These are phyloP conservation scores for Numenius arquata DNA, from an alignment of 2,113 vertebrate genomes.

Conservation along the genomic window DNA sequence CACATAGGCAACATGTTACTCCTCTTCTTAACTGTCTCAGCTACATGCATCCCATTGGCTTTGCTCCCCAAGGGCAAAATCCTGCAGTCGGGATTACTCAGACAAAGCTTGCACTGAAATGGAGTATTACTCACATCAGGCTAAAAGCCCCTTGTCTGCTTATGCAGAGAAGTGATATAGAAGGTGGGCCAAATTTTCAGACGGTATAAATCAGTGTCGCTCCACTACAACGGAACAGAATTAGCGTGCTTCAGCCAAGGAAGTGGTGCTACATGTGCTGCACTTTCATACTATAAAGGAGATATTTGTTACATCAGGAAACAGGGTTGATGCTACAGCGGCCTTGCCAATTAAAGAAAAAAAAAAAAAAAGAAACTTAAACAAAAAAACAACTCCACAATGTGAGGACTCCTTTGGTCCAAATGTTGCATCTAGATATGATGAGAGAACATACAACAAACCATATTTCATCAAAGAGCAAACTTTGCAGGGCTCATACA, in stretches of 20 bases:
- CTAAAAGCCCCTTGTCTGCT: not conserved
- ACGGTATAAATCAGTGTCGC: not conserved
- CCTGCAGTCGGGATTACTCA: not conserved
- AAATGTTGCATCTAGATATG: not conserved
- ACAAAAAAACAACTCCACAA: not conserved
- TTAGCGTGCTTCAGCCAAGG: not conserved
- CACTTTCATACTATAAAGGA: not conserved
- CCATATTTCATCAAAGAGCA: constrained; percentile 23
- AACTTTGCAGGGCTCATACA: constrained; percentile 32
- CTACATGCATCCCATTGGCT: not conserved
- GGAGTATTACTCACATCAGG: not conserved
- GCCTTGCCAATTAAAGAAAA: not conserved
- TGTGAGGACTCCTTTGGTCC: not conserved
- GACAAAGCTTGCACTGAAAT: not conserved
- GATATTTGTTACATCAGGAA: not conserved
- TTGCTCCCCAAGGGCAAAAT: not conserved
- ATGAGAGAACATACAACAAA: constrained; percentile 7
- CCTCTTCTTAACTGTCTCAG: not conserved
- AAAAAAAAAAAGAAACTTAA: not conserved
- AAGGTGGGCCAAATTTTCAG: not conserved
- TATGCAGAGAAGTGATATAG: not conserved
- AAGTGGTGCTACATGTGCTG: not conserved
- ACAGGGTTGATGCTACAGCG: not conserved
- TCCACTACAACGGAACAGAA: not conserved
- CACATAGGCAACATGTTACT: not conserved